A percentile compares a stretch with the other conserved stretches of the same genome.
Evolutionary conservation across 2,113 vertebrate species (phyloP).

Genomic region (Rhinolophus ferrumequinum): DNA sequence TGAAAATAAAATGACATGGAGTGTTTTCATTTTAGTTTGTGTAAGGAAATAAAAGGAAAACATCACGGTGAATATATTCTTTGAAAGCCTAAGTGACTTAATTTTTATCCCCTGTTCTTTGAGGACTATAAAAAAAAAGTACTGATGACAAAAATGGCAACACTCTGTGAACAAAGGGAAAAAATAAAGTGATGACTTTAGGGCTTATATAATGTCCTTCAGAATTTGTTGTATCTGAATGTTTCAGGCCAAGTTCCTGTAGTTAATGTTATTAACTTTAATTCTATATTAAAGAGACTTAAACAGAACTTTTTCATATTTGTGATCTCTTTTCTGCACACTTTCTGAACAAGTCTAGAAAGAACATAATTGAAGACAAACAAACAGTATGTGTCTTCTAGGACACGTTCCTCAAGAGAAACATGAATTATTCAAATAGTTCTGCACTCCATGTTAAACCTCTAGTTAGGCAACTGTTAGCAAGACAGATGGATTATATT

Average conservation of each 20-base stretch:
- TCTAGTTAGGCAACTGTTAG: neutral
- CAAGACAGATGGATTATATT: neutral
- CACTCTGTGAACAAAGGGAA: neutral
- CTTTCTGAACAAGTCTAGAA: neutral
- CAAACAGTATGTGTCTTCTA: neutral
- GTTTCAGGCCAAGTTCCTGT: neutral
- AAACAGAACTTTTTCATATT: neutral
- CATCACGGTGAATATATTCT: neutral
- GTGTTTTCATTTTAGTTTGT: conserved; percentile 1
- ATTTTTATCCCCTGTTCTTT: neutral
- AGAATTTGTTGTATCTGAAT: neutral
- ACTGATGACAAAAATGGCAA: neutral
- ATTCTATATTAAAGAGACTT: neutral
- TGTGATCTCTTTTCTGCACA: neutral
- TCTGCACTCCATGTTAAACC: neutral
- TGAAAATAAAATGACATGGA: conserved; percentile 9
- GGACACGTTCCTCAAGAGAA: neutral
- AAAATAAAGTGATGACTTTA: neutral
- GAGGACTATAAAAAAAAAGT: neutral
- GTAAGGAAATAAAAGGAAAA: neutral
- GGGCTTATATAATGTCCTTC: neutral
- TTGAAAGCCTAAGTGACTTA: neutral
- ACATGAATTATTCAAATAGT: neutral
- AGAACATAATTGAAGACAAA: neutral
- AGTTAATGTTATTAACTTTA: neutral